Evolutionary conservation across 1,140 invertebrate genomes (phyloP).

Genomic region (Ptiloglossa arizonensis): DNA sequence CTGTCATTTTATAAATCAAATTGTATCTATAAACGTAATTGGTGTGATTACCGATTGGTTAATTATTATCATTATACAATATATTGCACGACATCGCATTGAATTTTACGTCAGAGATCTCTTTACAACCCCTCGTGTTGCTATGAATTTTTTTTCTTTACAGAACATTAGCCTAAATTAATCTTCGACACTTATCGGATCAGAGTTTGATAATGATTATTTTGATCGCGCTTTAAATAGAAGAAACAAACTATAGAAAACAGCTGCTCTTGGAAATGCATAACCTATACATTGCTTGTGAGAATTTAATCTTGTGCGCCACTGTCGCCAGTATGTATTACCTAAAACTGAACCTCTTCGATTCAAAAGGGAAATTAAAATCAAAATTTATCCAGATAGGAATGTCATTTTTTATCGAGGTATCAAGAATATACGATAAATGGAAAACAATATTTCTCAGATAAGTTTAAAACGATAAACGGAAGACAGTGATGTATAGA

Average conservation of each 20-base stretch:
- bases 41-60: background rate
- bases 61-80: background rate
- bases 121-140: too few species aligned
- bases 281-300: background rate
- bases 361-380: too few species aligned
- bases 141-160: background rate
- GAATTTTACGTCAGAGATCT: background rate
- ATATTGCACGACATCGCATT: background rate
- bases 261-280: background rate
- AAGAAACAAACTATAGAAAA: constrained; percentile 5
- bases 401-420: too few species aligned
- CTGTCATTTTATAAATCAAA: background rate
- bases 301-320: background rate
- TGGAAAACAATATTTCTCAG: too few species aligned
- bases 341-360: too few species aligned
- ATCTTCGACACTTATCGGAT: background rate
- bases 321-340: background rate
- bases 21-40: background rate
- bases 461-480: too few species aligned
- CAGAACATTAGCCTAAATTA: background rate
- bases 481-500: too few species aligned
- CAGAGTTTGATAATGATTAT: constrained; percentile 6
- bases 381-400: too few species aligned
- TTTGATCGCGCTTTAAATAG: constrained; percentile 21
- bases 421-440: too few species aligned